phyloP scores from a whole-genome alignment of 2,888 invertebrate species.

The Heliconius charithonia region DNA sequence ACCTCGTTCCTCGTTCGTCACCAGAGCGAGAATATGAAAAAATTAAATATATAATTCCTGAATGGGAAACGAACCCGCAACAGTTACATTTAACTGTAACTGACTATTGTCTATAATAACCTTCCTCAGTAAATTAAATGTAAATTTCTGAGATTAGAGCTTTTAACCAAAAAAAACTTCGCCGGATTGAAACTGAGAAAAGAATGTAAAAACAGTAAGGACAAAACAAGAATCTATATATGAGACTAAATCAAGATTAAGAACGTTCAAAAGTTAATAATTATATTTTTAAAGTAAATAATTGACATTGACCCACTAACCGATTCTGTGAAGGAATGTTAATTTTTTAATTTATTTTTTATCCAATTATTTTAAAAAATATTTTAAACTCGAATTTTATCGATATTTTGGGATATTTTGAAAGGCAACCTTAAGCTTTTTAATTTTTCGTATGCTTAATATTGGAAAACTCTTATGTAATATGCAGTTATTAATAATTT shows the following conservation, averaged over 20 bases:
- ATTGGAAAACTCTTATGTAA: not conserved
- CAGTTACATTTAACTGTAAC: too few relatives aligned
- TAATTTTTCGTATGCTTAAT: not conserved
- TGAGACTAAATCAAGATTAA: not conserved
- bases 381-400: not conserved
- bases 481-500: not conserved
- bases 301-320: conserved; percentile 14
- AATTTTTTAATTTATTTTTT: conserved; percentile 2
- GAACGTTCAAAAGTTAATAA: not conserved
- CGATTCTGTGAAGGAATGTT: not conserved
- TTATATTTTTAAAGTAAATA: not conserved
- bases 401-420: not conserved
- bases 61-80: too few relatives aligned
- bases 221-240: not conserved
- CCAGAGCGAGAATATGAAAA: too few relatives aligned
- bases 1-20: not conserved
- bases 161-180: too few relatives aligned
- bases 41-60: too few relatives aligned
- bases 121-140: too few relatives aligned
- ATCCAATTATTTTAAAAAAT: not conserved
- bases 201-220: not conserved
- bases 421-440: not conserved
- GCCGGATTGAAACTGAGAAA: not conserved
- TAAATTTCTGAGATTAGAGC: too few relatives aligned
- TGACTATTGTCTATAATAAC: too few relatives aligned